A percentile compares a stretch with the other conserved stretches of the same genome.
Evolutionary conservation across 2,888 invertebrate species (phyloP).

Genomic region (Bruchidius siliquastri): DNA sequence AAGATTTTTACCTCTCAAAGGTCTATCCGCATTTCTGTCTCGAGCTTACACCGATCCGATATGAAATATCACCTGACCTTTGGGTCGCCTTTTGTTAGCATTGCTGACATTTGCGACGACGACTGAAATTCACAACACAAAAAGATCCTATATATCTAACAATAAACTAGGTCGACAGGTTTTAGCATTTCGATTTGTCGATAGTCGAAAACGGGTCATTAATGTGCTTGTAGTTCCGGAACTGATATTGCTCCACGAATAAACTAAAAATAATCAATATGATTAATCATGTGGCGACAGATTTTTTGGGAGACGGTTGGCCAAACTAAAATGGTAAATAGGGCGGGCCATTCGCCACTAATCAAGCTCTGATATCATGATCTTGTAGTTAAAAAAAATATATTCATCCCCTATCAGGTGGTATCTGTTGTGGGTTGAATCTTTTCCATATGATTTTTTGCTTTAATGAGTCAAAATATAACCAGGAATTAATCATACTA

Average conservation of each 20-base stretch:
- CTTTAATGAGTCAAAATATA: too few relatives aligned
- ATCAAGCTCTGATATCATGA: too few relatives aligned
- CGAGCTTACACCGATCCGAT: conserved; percentile 6
- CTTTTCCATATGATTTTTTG: too few relatives aligned
- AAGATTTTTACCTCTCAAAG: not conserved
- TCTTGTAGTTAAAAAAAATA: too few relatives aligned
- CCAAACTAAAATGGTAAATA: too few relatives aligned
- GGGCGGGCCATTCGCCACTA: too few relatives aligned
- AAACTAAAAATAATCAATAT: too few relatives aligned
- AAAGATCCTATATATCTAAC: not conserved
- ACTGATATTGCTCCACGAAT: not conserved
- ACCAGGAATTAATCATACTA: too few relatives aligned
- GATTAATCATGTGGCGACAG: too few relatives aligned
- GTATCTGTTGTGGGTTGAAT: too few relatives aligned
- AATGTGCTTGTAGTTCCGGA: not conserved
- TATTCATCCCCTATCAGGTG: too few relatives aligned
- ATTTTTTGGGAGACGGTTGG: too few relatives aligned
- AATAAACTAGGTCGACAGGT: not conserved
- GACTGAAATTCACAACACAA: not conserved
- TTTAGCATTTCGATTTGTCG: not conserved
- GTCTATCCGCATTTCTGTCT: not conserved
- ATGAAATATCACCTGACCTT: conserved; percentile 27
- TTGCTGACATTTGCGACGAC: conserved; percentile 28
- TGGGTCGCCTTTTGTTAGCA: conserved; percentile 23
- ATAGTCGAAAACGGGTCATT: not conserved